Base-by-base conservation (phyloP, 2,888 invertebrate genomes). In the Gastracanthus pulcherrimus region DNA sequence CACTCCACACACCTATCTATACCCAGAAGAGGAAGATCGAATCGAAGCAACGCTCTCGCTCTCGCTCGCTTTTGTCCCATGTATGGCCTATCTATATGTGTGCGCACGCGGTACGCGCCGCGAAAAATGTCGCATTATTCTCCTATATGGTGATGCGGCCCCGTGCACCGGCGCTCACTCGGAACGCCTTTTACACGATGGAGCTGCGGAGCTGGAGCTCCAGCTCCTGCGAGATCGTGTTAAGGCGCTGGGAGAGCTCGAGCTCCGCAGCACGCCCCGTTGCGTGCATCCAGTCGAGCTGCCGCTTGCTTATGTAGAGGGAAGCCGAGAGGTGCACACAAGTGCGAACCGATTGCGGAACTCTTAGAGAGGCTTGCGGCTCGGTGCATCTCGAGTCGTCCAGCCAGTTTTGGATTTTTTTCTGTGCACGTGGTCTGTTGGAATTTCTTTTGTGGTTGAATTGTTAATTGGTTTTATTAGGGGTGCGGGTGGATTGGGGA, bases 61-160 rank as follows among this genome's bases (percentile, higher is more conserved):
- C n/a, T n/a, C 64, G 41, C 19, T 11, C 5, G 7, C 55, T 62
- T 34, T 36, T 66, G 51, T 82, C 82, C 89, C 89, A 87, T 89
- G 85, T 89, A 87, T 84, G 88, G 89, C 86, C 86, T 88, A 88
- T 88, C 89, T 86, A 85, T 75, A 84, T 74, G 79, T 26, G 55
- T 76, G 79, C 26, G 26, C 82, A 83, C 84, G 83, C 86, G 80
- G 62, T 19, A 4, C 58, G 29, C 13, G 58, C 13, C 84, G 84
- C n/a, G 29, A 80, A 80, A 89, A 89, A 89, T 89, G 88, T 88
- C 87, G 88, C 88, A 89, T 89, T 89, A 90, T 90, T 89, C 88
- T 89, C 89, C 86, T 89, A 90, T 89, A 90, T 89, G 89, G 89
- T 88, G 88, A 89, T 89, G 86, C 87, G 84, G 87, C 85, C n/a